Percentiles rank a stretch among this genome's conserved stretches.
phyloP scores from a whole-genome alignment of 2,113 vertebrate genomes.

The Irena cyanogastra region DNA sequence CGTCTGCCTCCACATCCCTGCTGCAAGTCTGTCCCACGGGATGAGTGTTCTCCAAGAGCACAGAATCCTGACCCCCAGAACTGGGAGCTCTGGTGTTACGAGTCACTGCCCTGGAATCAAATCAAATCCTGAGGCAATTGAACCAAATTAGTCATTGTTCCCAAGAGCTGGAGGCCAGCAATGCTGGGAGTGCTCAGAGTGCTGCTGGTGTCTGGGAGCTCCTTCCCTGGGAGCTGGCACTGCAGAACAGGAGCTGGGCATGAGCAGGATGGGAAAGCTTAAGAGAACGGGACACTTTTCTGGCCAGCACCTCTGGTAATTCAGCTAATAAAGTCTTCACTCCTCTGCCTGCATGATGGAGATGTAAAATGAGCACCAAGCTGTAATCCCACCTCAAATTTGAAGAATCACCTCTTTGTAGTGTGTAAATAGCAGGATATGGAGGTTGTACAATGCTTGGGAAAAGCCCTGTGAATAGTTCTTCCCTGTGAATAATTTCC shows the following conservation, averaged over 20 bases:
- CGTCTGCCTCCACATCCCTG: background rate
- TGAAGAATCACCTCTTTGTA: background rate
- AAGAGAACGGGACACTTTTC: background rate
- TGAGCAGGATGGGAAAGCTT: background rate
- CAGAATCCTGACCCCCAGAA: background rate
- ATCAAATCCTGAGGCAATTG: background rate
- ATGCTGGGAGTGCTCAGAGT: background rate
- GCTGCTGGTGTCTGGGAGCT: background rate
- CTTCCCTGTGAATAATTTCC: background rate
- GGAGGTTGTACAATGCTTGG: background rate
- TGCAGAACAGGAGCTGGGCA: background rate
- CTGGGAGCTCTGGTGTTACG: background rate
- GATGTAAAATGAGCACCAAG: background rate
- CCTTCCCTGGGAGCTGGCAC: background rate
- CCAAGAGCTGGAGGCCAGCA: background rate
- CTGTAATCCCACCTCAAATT: background rate
- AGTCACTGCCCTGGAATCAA: background rate
- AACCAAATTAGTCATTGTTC: background rate
- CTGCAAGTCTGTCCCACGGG: background rate
- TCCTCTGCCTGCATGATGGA: background rate
- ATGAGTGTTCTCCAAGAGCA: background rate
- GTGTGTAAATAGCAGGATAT: background rate
- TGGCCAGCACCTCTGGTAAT: background rate
- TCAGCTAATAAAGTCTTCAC: background rate
- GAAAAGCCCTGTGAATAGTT: constrained; percentile 10